phyloP scores from a whole-genome alignment of 37 sponge, comb jelly and placozoan species.

The Eunapius fragilis region DNA sequence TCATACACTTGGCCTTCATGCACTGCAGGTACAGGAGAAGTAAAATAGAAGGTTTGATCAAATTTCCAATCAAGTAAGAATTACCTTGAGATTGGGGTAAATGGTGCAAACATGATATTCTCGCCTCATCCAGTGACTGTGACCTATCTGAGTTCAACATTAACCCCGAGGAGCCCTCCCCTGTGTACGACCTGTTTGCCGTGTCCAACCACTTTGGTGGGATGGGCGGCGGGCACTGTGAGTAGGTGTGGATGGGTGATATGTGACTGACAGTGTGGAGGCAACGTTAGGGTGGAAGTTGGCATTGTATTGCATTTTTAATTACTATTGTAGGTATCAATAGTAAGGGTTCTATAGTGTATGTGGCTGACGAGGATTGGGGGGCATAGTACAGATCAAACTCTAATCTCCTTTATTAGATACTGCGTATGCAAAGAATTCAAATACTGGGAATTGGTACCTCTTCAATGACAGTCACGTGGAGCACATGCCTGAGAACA shows the following conservation, averaged over 20 bases:
- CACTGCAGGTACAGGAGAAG: constrained; percentile 86
- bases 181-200: constrained; percentile 90
- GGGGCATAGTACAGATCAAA: no score
- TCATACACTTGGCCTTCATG: no score
- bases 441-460: constrained; percentile 85
- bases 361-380: no score
- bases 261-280: no score
- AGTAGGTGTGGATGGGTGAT: constrained; percentile 38
- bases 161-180: constrained; percentile 30
- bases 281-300: no score
- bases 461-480: constrained; percentile 93
- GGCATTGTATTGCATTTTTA: not conserved
- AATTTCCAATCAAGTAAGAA: constrained; percentile 86
- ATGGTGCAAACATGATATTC: not conserved
- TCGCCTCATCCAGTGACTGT: constrained; percentile 30
- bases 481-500: constrained; percentile 36
- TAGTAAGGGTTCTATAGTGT: no score
- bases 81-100: not conserved
- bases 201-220: constrained; percentile 98
- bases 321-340: no score
- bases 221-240: constrained; percentile 98
- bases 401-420: constrained; percentile 50
- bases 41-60: constrained; percentile 87
- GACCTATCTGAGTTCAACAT: constrained; percentile 47
- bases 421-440: constrained; percentile 87